phyloP scores from a whole-genome alignment of 2,113 vertebrate genomes.

The Percina caprodes region DNA sequence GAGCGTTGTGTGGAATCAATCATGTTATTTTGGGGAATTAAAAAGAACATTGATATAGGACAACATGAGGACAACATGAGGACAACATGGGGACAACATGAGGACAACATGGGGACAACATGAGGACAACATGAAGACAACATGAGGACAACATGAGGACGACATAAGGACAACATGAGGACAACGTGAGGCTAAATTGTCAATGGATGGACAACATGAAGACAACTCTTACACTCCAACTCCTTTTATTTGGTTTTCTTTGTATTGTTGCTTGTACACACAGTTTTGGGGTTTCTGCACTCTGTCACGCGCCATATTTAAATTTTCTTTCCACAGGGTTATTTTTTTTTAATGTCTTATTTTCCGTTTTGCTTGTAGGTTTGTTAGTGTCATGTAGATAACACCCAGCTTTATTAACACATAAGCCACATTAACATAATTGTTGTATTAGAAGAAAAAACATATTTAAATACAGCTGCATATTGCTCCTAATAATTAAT shows the following conservation, averaged over 20 bases:
- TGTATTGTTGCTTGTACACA: not conserved
- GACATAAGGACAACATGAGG: too few species aligned
- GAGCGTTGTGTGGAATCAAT: too few species aligned
- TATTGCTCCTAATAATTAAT: conserved; percentile 75
- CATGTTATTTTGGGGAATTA: too few species aligned
- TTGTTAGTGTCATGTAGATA: conserved; percentile 75
- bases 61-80: too few species aligned
- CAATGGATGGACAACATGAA: too few species aligned
- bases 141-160: too few species aligned
- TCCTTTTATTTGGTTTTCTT: not conserved
- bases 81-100: too few species aligned
- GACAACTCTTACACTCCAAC: not conserved
- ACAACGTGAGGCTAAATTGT: too few species aligned
- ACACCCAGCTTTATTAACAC: conserved; percentile 63
- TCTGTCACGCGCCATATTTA: conserved; percentile 7
- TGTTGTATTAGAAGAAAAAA: conserved; percentile 71
- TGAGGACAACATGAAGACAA: too few species aligned
- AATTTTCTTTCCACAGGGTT: conserved; percentile 13
- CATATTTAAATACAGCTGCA: conserved; percentile 77
- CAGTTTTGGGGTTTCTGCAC: not conserved
- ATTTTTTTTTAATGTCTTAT: conserved; percentile 22
- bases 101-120: too few species aligned
- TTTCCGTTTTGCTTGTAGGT: conserved; percentile 70
- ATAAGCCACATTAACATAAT: conserved; percentile 66
- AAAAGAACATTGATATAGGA: too few species aligned